These are phyloP conservation scores for Eupithecia abbreviata DNA, from an alignment of 2,888 invertebrate species.

Conservation along the genomic window DNA sequence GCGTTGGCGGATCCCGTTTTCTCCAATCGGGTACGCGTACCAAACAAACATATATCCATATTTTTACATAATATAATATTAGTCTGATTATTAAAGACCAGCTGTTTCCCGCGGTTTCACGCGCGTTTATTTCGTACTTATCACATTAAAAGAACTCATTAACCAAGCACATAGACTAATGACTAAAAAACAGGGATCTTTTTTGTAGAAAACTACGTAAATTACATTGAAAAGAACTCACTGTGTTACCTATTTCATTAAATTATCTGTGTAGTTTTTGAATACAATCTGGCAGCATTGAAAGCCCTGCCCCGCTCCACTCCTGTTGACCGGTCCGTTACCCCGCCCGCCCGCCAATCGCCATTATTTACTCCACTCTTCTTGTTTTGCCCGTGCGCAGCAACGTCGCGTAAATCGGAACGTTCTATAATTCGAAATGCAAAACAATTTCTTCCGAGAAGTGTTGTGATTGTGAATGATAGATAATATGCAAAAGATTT, in stretches of 20 bases:
- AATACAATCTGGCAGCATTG: not conserved
- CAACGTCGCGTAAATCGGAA: not conserved
- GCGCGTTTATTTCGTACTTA: too few relatives aligned
- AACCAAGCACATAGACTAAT: not conserved
- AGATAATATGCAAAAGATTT: not conserved
- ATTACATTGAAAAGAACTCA: not conserved
- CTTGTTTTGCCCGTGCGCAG: slow-evolving; percentile 5
- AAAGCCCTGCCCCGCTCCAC: not conserved
- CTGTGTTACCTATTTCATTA: not conserved
- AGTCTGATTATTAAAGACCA: not conserved
- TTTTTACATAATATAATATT: not conserved
- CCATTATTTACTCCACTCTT: not conserved
- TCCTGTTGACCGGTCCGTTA: not conserved
- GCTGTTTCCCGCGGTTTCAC: too few relatives aligned
- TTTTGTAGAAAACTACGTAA: too few relatives aligned
- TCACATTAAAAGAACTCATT: too few relatives aligned
- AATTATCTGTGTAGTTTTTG: not conserved
- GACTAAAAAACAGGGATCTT: not conserved
- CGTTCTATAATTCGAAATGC: not conserved
- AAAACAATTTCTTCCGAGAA: slow-evolving; percentile 4
- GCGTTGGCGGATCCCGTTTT: too few relatives aligned
- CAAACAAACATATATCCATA: too few relatives aligned
- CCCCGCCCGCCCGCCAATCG: not conserved
- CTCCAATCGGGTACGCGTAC: too few relatives aligned
- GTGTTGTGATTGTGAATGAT: slow-evolving; percentile 1